These are phyloP conservation scores for Gnathonemus echidnorhynchus DNA, from an alignment of 2,113 vertebrate species.

Conservation along the genomic window DNA sequence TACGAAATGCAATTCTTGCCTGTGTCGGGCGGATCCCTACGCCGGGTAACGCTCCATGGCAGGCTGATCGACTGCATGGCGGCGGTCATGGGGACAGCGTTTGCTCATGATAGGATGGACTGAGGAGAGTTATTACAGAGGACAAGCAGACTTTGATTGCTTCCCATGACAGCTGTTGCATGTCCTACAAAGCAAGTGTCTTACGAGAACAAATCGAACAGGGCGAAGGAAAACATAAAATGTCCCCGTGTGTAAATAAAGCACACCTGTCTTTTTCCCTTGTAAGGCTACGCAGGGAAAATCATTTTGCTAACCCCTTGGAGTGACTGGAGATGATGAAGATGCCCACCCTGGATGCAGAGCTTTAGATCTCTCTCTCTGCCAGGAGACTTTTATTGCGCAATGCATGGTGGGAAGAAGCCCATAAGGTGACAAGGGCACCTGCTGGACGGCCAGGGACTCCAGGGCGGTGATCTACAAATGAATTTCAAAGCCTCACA, in stretches of 20 bases:
- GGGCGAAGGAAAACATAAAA: not conserved
- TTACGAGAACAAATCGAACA: not conserved
- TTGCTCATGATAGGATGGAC: not conserved
- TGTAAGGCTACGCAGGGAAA: not conserved
- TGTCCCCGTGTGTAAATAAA: not conserved
- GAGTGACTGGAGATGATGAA: constrained; percentile 7
- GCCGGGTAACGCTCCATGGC: not conserved
- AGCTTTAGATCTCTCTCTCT: not conserved
- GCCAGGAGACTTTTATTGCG: not conserved
- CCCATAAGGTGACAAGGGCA: not conserved
- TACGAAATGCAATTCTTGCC: not conserved
- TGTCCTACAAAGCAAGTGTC: not conserved
- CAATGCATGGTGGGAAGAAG: not conserved
- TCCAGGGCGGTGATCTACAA: constrained; percentile 11
- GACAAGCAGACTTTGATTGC: not conserved
- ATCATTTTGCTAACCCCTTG: constrained; percentile 15
- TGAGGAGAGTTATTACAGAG: not conserved
- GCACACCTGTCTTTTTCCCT: not conserved
- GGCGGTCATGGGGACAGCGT: not conserved
- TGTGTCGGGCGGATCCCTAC: not conserved
- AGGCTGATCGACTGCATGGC: not conserved
- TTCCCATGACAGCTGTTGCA: not conserved
- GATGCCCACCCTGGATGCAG: not conserved
- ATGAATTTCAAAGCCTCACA: constrained; percentile 13
- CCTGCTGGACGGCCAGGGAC: not conserved